phyloP scores from a whole-genome alignment of 2,888 invertebrate genomes.

The Tholera decimalis region DNA sequence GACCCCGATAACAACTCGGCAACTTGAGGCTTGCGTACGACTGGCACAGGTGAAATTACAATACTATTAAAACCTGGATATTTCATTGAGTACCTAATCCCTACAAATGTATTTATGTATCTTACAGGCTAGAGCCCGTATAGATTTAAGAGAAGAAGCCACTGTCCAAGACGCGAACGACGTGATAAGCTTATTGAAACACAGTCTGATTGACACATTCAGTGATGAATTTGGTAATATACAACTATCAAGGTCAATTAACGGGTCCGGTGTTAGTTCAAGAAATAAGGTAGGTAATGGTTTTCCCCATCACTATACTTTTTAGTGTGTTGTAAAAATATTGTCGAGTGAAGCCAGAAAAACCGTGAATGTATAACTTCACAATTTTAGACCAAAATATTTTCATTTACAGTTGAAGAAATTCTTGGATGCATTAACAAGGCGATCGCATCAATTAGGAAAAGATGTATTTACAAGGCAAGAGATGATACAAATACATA shows the following conservation, averaged over 20 bases:
- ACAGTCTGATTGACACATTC: conserved; percentile 95
- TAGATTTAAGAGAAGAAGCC: conserved; percentile 96
- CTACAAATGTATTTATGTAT: background rate
- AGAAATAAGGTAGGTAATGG: conserved; percentile 90
- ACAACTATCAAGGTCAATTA: conserved; percentile 92
- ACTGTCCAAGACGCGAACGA: conserved; percentile 96
- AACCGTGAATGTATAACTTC: background rate
- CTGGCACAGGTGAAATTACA: conserved; percentile 92
- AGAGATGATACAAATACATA: conserved; percentile 95
- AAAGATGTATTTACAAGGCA: conserved; percentile 94
- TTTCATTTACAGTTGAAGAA: conserved; percentile 92
- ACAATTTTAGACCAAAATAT: background rate
- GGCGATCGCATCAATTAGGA: conserved; percentile 92
- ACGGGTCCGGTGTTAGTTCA: conserved; percentile 94
- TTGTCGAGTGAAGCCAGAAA: background rate
- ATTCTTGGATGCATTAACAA: conserved; percentile 93
- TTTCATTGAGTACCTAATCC: background rate
- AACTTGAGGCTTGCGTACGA: conserved; percentile 97
- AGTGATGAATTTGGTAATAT: conserved; percentile 94
- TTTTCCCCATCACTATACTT: background rate
- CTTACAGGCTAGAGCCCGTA: conserved; percentile 95
- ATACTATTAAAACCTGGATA: background rate
- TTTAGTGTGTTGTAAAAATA: background rate
- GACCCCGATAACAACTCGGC: conserved; percentile 95
- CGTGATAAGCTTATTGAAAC: conserved; percentile 96